Conservation (phyloP, 2,888 invertebrate species). For the Crematogaster levior region DNA sequence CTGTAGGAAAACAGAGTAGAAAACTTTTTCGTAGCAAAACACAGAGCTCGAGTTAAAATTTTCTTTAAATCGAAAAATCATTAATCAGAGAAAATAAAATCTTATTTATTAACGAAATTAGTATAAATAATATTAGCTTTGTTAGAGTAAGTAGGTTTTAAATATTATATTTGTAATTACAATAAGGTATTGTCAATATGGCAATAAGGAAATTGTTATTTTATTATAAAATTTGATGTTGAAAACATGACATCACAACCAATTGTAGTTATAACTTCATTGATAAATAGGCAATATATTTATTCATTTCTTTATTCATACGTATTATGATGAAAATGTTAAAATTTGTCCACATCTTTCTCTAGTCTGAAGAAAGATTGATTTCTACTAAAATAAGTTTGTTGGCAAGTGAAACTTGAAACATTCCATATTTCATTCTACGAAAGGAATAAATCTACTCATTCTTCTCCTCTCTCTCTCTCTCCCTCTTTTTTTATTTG, state of each 20-base stretch:
- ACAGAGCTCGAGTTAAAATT: neutral
- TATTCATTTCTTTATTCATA: neutral
- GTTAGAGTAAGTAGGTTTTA: neutral
- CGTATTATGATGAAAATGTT: neutral
- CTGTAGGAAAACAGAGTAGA: slow-evolving; percentile 14
- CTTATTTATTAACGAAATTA: neutral
- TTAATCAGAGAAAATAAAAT: neutral
- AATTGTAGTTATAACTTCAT: neutral
- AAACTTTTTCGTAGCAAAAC: slow-evolving; percentile 7
- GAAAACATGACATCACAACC: neutral
- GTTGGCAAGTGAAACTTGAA: slow-evolving; percentile 5
- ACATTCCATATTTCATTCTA: slow-evolving; percentile 17
- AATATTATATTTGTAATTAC: neutral
- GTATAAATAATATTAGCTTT: neutral
- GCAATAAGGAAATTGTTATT: neutral
- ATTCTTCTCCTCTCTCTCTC: neutral
- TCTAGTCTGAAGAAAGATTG: neutral
- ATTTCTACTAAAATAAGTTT: slow-evolving; percentile 8
- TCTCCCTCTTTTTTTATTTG: slow-evolving; percentile 7
- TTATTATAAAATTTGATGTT: neutral
- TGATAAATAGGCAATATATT: neutral
- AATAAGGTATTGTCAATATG: neutral
- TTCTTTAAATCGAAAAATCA: neutral
- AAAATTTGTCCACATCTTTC: neutral
- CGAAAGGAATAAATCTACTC: slow-evolving; percentile 17